phyloP scores from a whole-genome alignment of 2,888 invertebrate species.

The Tipula confusa region DNA sequence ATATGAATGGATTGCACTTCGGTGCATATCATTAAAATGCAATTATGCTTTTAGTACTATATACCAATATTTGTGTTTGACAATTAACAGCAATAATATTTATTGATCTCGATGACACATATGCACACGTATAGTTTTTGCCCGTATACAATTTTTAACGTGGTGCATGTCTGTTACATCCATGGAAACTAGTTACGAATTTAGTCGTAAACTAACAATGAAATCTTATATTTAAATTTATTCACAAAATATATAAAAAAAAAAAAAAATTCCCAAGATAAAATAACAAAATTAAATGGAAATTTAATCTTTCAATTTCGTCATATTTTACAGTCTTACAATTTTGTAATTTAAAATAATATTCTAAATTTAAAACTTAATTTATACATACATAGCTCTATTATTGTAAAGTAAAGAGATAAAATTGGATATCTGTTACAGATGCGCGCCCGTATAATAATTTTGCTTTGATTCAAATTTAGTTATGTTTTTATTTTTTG shows the following conservation, averaged over 20 bases:
- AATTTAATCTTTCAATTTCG: slow-evolving; percentile 14
- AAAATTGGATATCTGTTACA: neutral
- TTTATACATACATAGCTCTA: neutral
- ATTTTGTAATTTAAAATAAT: neutral
- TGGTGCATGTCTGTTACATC: neutral
- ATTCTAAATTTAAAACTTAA: neutral
- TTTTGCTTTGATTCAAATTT: neutral
- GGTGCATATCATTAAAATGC: neutral
- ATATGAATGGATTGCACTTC: neutral
- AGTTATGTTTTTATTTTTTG: neutral
- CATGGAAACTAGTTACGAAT: neutral
- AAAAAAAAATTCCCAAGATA: neutral
- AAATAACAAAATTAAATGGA: slow-evolving; percentile 16
- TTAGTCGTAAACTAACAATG: neutral
- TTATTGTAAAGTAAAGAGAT: neutral
- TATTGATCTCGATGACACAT: neutral
- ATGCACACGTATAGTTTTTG: too few relatives aligned
- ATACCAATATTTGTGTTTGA: neutral
- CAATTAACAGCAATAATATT: neutral
- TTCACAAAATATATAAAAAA: neutral
- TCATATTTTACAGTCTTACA: neutral
- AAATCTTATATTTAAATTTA: slow-evolving; percentile 12
- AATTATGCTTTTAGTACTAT: neutral
- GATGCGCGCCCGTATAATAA: neutral
- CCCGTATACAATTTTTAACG: neutral